These are phyloP conservation scores for Crotalus helleri DNA, from an alignment of 2,113 vertebrate species.

Conservation along the genomic window DNA sequence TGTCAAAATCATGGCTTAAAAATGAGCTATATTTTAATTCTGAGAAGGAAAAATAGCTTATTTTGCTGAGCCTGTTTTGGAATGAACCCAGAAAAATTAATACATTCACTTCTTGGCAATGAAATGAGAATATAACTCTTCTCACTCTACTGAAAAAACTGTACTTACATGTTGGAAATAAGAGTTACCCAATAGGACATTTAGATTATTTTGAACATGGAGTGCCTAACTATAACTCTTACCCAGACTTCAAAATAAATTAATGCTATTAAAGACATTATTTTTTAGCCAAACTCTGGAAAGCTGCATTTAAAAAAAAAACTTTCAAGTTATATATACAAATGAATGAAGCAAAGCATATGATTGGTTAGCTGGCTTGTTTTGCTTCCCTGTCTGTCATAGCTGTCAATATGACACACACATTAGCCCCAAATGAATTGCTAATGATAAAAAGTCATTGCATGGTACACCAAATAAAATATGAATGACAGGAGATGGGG, in stretches of 20 bases:
- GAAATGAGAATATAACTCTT: neutral
- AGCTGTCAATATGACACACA: slow-evolving; percentile 12
- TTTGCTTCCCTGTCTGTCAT: slow-evolving; percentile 44
- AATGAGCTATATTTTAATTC: neutral
- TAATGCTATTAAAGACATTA: neutral
- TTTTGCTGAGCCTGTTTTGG: neutral
- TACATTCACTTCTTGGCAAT: neutral
- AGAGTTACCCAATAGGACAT: neutral
- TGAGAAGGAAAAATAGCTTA: neutral
- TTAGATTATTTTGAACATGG: neutral
- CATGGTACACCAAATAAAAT: slow-evolving; percentile 45
- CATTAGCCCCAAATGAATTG: slow-evolving; percentile 50
- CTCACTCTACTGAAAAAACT: neutral
- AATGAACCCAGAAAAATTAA: neutral
- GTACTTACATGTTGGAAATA: neutral
- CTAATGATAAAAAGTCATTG: slow-evolving; percentile 51
- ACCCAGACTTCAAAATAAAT: neutral
- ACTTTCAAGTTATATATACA: slow-evolving; percentile 34
- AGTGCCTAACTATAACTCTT: neutral
- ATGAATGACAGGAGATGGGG: slow-evolving; percentile 40
- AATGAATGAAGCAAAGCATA: slow-evolving; percentile 34
- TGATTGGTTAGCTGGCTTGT: slow-evolving; percentile 27
- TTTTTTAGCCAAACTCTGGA: slow-evolving; percentile 36
- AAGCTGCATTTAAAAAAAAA: slow-evolving; percentile 10
- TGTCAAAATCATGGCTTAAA: neutral